A percentile compares a stretch with the other conserved stretches of the same genome.
Conservation (phyloP, 2,113 vertebrate genomes). For the Coregonus clupeaformis region DNA sequence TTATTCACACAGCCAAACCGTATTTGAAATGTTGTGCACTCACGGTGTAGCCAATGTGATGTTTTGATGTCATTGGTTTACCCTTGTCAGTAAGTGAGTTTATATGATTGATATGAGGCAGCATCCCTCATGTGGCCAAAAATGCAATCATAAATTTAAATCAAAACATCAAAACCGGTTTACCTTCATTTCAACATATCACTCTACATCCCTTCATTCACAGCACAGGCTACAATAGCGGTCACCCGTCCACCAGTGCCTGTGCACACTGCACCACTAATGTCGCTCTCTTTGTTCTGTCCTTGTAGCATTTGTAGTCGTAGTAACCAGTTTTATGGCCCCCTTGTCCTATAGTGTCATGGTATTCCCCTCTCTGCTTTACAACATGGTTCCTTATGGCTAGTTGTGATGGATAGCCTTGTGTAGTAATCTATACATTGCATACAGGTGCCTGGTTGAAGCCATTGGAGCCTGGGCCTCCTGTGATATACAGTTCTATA, state of each 20-base stretch:
- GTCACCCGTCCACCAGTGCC: no score
- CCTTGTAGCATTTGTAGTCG: neutral
- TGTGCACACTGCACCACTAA: neutral
- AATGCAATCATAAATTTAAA: neutral
- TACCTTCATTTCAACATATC: neutral
- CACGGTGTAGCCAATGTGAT: no score
- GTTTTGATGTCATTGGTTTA: no score
- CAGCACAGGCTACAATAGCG: neutral
- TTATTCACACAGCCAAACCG: constrained; percentile 27
- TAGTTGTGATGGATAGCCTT: neutral
- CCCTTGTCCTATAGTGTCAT: constrained; percentile 7
- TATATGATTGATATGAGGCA: neutral
- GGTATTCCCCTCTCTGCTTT: neutral
- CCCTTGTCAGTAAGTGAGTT: no score
- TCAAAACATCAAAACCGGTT: neutral
- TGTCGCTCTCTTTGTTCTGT: neutral
- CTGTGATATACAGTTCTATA: neutral
- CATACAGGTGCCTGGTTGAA: neutral
- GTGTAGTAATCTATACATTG: neutral
- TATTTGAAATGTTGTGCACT: neutral
- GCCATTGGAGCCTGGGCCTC: no score
- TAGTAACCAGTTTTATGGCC: constrained; percentile 14
- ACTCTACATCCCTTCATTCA: neutral
- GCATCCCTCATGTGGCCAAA: neutral
- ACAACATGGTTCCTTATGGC: neutral